These are phyloP conservation scores for Pangasianodon hypophthalmus DNA, from an alignment of 2,113 vertebrate genomes.

Conservation along the genomic window DNA sequence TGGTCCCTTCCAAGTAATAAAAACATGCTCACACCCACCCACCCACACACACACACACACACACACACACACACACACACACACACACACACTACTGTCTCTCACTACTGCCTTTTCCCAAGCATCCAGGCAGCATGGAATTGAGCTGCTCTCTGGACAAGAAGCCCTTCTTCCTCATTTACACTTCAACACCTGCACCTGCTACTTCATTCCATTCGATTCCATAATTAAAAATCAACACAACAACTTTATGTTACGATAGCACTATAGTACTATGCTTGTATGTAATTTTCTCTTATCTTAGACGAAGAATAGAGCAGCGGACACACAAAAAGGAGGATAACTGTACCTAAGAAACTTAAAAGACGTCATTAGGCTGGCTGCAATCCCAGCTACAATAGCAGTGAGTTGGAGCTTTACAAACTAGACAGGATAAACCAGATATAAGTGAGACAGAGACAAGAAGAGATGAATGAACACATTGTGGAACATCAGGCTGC, in stretches of 20 bases:
- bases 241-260: not conserved
- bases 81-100: not conserved
- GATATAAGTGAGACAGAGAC: conserved; percentile 6
- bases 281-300: not conserved
- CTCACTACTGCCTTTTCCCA: not conserved
- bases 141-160: not conserved
- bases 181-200: not conserved
- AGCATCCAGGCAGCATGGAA: not conserved
- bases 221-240: not conserved
- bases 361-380: not conserved
- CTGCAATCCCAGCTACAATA: not conserved
- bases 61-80: not conserved
- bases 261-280: not conserved
- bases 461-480: not conserved
- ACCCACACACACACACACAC: not conserved
- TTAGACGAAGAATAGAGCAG: not conserved
- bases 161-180: not conserved
- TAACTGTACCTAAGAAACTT: conserved; percentile 1
- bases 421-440: conserved; percentile 28
- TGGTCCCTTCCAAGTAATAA: not conserved
- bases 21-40: not conserved
- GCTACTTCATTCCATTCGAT: not conserved
- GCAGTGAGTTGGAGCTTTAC: not conserved
- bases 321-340: not conserved
- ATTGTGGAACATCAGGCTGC: not conserved